These are phyloP conservation scores for Dreissena rostriformis DNA, from an alignment of 1,140 invertebrate species.

Conservation along the genomic window DNA sequence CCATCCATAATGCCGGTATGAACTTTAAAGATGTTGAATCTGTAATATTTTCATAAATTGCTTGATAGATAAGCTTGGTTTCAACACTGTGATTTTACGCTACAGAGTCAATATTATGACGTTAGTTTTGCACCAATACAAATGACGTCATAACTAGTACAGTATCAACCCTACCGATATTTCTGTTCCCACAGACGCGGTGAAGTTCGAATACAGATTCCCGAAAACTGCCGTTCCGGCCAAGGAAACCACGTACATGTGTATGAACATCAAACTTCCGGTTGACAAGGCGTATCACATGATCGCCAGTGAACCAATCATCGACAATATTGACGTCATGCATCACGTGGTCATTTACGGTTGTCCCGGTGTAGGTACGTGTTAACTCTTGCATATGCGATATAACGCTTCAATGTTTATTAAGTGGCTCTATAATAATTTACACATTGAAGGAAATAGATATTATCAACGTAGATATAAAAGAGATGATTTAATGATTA, in stretches of 20 bases:
- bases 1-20: slow-evolving; percentile 25
- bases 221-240: not conserved
- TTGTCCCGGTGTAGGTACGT: slow-evolving; percentile 47
- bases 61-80: too few species aligned
- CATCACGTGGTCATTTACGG: slow-evolving; percentile 68
- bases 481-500: not conserved
- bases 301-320: slow-evolving; percentile 60
- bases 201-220: not conserved
- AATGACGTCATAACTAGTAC: too few species aligned
- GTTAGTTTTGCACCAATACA: too few species aligned
- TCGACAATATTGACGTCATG: slow-evolving; percentile 63
- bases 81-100: too few species aligned
- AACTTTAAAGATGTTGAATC: too few species aligned
- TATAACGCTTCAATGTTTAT: not conserved
- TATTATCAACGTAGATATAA: not conserved
- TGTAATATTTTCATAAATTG: too few species aligned
- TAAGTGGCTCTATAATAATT: not conserved
- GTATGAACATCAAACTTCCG: slow-evolving; percentile 54
- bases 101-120: too few species aligned
- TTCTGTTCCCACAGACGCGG: not conserved
- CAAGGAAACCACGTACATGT: slow-evolving; percentile 60
- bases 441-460: not conserved
- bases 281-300: slow-evolving; percentile 57
- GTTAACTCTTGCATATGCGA: not conserved
- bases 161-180: not conserved